Evolutionary conservation across 1,140 invertebrate species (phyloP).

Genomic region (Cheumatopsyche charites): DNA sequence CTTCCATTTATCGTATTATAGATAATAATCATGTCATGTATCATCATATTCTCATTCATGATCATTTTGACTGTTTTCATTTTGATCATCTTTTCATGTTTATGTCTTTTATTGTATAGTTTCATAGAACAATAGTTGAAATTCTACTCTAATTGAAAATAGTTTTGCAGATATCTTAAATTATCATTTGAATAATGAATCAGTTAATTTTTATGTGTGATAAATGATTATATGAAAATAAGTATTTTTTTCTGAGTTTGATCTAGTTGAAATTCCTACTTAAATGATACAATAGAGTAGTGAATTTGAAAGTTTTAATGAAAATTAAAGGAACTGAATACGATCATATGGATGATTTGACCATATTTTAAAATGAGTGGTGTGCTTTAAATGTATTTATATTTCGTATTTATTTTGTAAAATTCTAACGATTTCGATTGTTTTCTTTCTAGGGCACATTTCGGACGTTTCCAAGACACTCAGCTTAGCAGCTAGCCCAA

Average conservation of each 20-base stretch:
- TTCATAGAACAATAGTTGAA: slow-evolving; percentile 10
- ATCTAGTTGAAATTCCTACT: too few species aligned
- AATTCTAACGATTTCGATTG: slow-evolving; percentile 41
- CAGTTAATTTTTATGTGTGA: too few species aligned
- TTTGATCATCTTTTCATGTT: slow-evolving; percentile 1
- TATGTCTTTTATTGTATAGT: slow-evolving; percentile 19
- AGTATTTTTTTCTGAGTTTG: too few species aligned
- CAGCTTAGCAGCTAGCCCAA: slow-evolving; percentile 54
- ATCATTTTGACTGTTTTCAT: slow-evolving; percentile 15
- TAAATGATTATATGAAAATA: too few species aligned
- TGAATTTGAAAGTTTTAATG: background rate
- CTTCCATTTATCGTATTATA: too few species aligned
- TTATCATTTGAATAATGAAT: too few species aligned
- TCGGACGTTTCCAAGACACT: slow-evolving; percentile 53
- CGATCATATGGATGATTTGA: background rate
- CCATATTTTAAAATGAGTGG: slow-evolving; percentile 3
- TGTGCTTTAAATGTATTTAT: slow-evolving; percentile 13
- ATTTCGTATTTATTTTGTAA: slow-evolving; percentile 22
- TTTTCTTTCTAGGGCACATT: slow-evolving; percentile 54
- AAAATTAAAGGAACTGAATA: background rate
- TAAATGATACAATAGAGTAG: too few species aligned
- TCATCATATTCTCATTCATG: background rate
- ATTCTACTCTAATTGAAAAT: background rate
- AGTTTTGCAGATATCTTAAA: too few species aligned
- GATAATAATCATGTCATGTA: too few species aligned